Percentiles rank a stretch among this genome's conserved stretches.
phyloP scores from a whole-genome alignment of 2,797 vertebrate species.

The Gallirallus australis region DNA sequence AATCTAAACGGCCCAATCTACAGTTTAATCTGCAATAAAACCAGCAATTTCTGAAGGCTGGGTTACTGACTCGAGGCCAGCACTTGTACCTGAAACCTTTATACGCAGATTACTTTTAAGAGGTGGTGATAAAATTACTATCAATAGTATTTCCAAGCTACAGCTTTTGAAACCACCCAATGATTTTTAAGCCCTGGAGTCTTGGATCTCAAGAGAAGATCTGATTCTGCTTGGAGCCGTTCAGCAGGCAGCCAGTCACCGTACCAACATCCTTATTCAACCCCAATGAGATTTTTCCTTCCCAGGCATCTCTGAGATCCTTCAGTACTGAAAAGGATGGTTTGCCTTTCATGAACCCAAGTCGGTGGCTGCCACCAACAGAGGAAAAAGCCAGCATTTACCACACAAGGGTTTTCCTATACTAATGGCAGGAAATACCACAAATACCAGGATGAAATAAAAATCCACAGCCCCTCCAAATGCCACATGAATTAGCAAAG shows the following conservation, averaged over 20 bases:
- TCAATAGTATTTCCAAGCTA: not conserved
- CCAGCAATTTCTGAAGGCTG: conserved; percentile 25
- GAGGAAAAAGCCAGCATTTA: conserved; percentile 48
- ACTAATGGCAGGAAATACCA: conserved; percentile 66
- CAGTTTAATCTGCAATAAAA: conserved; percentile 51
- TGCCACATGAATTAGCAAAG: conserved; percentile 67
- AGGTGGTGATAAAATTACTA: not conserved
- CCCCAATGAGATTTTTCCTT: conserved; percentile 26
- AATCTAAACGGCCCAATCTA: conserved; percentile 54
- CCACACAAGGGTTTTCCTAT: conserved; percentile 67
- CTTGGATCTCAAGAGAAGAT: not conserved
- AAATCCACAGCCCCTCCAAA: conserved; percentile 67
- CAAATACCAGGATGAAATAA: conserved; percentile 66
- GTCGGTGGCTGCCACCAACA: conserved; percentile 31
- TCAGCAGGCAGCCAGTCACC: not conserved
- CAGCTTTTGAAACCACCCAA: conserved; percentile 11
- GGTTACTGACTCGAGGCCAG: conserved; percentile 15
- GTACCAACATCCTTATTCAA: conserved; percentile 56
- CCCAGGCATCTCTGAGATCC: conserved; percentile 38
- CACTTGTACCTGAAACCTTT: conserved; percentile 24
- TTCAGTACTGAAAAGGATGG: not conserved
- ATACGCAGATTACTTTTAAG: not conserved
- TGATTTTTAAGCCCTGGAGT: not conserved
- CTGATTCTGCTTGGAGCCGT: not conserved
- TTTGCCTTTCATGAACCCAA: conserved; percentile 63